A percentile compares a stretch with the other conserved stretches of the same genome.
Evolutionary conservation across 2,113 vertebrate species (phyloP).

Genomic region (Oplegnathus fasciatus): DNA sequence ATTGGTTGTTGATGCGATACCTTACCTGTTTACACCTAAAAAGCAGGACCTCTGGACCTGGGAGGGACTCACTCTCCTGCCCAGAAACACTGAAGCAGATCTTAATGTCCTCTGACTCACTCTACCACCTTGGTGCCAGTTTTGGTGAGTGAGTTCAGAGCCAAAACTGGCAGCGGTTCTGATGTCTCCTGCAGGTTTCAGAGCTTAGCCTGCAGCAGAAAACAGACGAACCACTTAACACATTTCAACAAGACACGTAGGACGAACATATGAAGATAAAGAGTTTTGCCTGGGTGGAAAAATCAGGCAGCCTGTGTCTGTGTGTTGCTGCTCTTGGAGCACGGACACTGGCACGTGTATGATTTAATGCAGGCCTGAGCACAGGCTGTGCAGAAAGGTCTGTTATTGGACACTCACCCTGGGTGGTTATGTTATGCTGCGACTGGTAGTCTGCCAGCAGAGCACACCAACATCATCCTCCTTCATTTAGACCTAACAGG

Average conservation of each 20-base stretch:
- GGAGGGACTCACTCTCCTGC: not conserved
- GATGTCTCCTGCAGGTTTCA: not conserved
- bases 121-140: slow-evolving; percentile 16
- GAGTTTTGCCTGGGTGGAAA: not conserved
- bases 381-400: slow-evolving; percentile 39
- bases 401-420: slow-evolving; percentile 57
- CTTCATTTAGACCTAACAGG: slow-evolving; percentile 36
- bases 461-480: slow-evolving; percentile 40
- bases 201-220: not conserved
- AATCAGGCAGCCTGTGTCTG: not conserved
- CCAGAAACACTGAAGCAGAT: not conserved
- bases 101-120: slow-evolving; percentile 17
- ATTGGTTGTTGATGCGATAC: not conserved
- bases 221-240: not conserved
- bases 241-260: not conserved
- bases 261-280: not conserved
- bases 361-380: slow-evolving; percentile 43
- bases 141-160: slow-evolving; percentile 8
- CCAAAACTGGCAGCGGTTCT: not conserved
- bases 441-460: slow-evolving; percentile 39
- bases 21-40: not conserved
- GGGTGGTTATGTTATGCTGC: slow-evolving; percentile 20
- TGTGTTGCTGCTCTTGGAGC: not conserved
- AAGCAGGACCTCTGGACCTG: not conserved
- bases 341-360: slow-evolving; percentile 31